These are phyloP conservation scores for Myiagra hebetior DNA, from an alignment of 2,113 vertebrate species.

Conservation along the genomic window DNA sequence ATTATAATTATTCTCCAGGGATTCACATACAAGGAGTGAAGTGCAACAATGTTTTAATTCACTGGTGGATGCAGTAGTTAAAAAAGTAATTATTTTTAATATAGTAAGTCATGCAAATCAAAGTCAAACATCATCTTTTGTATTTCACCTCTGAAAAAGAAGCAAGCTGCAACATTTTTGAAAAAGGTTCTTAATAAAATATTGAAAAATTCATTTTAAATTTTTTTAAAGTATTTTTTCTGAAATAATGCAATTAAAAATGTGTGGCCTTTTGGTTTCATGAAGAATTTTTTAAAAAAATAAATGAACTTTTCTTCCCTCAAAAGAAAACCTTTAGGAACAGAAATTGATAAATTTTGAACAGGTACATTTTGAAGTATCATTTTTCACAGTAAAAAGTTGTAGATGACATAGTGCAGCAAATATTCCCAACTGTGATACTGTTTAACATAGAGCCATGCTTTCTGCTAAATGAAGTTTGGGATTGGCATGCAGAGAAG, in stretches of 20 bases:
- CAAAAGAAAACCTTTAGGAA: neutral
- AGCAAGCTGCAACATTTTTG: neutral
- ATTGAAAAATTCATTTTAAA: neutral
- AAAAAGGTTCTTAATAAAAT: neutral
- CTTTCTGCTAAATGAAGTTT: neutral
- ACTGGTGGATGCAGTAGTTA: neutral
- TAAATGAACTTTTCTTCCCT: neutral
- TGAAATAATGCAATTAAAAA: neutral
- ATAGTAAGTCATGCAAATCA: accelerated
- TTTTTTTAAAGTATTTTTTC: neutral
- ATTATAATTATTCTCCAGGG: neutral
- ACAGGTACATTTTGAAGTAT: neutral
- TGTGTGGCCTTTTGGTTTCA: accelerated
- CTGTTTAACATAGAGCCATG: neutral
- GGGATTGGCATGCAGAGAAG: neutral
- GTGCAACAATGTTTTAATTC: neutral
- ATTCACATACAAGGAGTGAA: neutral
- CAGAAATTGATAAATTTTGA: neutral
- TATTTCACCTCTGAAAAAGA: neutral
- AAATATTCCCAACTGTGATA: neutral
- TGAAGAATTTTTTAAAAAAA: neutral
- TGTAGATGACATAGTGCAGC: neutral
- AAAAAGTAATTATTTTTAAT: neutral
- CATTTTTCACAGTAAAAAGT: neutral
- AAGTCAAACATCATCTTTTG: neutral